A percentile compares a stretch with the other conserved stretches of the same genome.
phyloP scores from a whole-genome alignment of 2,888 invertebrate genomes.

The Sussaba pulchella region DNA sequence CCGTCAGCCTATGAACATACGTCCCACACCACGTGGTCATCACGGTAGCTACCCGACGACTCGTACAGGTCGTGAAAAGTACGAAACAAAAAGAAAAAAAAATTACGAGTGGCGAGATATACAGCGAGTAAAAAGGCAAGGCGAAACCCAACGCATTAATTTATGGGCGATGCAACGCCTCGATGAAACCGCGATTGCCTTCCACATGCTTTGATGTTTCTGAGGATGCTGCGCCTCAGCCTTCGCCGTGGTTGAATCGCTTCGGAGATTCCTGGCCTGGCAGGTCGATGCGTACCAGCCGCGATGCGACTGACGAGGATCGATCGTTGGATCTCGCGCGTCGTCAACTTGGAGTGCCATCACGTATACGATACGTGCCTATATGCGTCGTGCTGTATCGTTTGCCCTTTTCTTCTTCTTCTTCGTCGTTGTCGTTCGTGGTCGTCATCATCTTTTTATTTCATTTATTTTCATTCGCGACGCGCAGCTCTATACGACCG shows the following conservation, averaged over 20 bases:
- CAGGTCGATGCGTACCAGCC: conserved; percentile 26
- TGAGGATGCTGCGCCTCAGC: conserved; percentile 14
- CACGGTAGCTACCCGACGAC: conserved; percentile 26
- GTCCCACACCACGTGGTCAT: conserved; percentile 25
- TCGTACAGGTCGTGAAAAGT: conserved; percentile 21
- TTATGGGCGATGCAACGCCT: conserved; percentile 67
- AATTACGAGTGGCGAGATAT: conserved; percentile 15
- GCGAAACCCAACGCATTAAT: conserved; percentile 63
- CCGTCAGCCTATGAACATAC: not conserved
- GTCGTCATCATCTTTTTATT: conserved; percentile 8
- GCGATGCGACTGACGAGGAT: conserved; percentile 47
- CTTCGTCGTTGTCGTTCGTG: not conserved
- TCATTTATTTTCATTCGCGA: conserved; percentile 13
- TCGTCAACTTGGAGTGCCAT: conserved; percentile 68
- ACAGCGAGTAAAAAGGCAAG: conserved; percentile 40
- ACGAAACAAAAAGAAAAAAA: conserved; percentile 41
- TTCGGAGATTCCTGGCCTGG: conserved; percentile 18
- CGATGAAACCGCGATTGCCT: conserved; percentile 40
- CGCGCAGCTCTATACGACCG: conserved; percentile 3
- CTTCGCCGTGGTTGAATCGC: conserved; percentile 16
- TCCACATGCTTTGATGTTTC: conserved; percentile 49
- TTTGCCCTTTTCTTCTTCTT: conserved; percentile 32
- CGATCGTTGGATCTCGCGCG: conserved; percentile 58
- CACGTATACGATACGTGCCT: conserved; percentile 69
- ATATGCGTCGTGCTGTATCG: conserved; percentile 54